Evolutionary conservation across 2,797 vertebrate genomes (phyloP).

Genomic region (Phrynocephalus vlangalii): DNA sequence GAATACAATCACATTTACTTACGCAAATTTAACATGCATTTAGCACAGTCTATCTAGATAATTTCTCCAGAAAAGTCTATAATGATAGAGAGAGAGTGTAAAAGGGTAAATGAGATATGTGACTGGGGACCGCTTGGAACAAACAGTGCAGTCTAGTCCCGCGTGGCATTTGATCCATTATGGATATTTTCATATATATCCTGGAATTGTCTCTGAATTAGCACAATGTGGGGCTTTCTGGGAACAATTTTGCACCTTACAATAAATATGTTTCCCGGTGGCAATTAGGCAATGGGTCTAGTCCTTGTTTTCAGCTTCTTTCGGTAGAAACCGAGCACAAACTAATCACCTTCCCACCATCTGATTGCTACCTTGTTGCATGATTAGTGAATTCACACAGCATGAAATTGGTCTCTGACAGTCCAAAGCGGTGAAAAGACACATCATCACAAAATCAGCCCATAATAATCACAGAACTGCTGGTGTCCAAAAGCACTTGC

Average conservation of each 20-base stretch:
- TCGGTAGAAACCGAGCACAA: slow-evolving; percentile 31
- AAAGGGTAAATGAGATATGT: background rate
- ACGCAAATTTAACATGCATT: slow-evolving; percentile 5
- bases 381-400: slow-evolving; percentile 53
- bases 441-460: slow-evolving; percentile 48
- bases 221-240: background rate
- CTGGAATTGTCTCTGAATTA: slow-evolving; percentile 8
- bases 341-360: slow-evolving; percentile 43
- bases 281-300: slow-evolving; percentile 30
- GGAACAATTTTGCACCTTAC: slow-evolving; percentile 18
- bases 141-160: background rate
- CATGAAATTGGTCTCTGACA: slow-evolving; percentile 51
- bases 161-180: background rate
- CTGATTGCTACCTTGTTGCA: slow-evolving; percentile 52
- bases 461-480: slow-evolving; percentile 42
- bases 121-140: background rate
- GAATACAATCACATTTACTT: slow-evolving; percentile 15
- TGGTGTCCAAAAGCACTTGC: slow-evolving; percentile 27
- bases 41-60: slow-evolving; percentile 9
- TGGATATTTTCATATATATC: slow-evolving; percentile 1
- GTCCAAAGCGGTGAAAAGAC: slow-evolving; percentile 37
- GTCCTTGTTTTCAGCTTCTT: slow-evolving; percentile 25
- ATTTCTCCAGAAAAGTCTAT: slow-evolving; percentile 6
- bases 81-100: background rate
- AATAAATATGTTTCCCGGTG: slow-evolving; percentile 27